phyloP scores from a whole-genome alignment of 2,797 vertebrate species.

The Percopsis omiscomaycus region DNA sequence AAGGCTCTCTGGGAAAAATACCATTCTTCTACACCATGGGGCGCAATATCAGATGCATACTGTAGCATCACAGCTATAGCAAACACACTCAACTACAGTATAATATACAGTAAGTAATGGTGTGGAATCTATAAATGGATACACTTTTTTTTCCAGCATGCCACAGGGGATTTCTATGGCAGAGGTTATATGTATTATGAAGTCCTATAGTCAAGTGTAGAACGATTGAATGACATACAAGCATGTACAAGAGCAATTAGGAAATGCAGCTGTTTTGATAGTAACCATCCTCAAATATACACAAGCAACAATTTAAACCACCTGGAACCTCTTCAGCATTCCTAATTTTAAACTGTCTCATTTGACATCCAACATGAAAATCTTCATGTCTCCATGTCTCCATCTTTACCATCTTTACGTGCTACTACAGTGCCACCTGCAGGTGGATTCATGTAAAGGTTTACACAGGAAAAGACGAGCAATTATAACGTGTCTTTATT shows the following conservation, averaged over 20 bases:
- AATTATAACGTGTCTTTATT: slow-evolving; percentile 60
- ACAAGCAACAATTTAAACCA: slow-evolving; percentile 19
- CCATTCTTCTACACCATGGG: slow-evolving; percentile 20
- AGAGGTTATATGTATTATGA: slow-evolving; percentile 6
- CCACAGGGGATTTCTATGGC: slow-evolving; percentile 4
- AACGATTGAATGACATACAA: not conserved
- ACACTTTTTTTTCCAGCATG: slow-evolving; percentile 10
- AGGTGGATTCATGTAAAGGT: slow-evolving; percentile 29
- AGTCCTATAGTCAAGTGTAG: not conserved
- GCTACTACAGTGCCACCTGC: slow-evolving; percentile 65
- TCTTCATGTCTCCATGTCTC: slow-evolving; percentile 21
- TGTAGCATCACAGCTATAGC: slow-evolving; percentile 8
- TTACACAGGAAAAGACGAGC: slow-evolving; percentile 16
- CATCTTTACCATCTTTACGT: not conserved
- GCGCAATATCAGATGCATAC: slow-evolving; percentile 13
- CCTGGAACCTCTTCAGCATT: slow-evolving; percentile 11
- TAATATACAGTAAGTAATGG: slow-evolving; percentile 1
- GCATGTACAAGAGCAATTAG: not conserved
- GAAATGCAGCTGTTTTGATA: not conserved
- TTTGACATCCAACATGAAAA: slow-evolving; percentile 39
- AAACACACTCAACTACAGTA: slow-evolving; percentile 4
- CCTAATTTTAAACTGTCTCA: slow-evolving; percentile 1
- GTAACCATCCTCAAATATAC: not conserved
- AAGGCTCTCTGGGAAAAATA: slow-evolving; percentile 52
- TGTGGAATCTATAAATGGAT: not conserved